Conservation (phyloP, 2,888 invertebrate genomes). For the Drosophila buzzatii region DNA sequence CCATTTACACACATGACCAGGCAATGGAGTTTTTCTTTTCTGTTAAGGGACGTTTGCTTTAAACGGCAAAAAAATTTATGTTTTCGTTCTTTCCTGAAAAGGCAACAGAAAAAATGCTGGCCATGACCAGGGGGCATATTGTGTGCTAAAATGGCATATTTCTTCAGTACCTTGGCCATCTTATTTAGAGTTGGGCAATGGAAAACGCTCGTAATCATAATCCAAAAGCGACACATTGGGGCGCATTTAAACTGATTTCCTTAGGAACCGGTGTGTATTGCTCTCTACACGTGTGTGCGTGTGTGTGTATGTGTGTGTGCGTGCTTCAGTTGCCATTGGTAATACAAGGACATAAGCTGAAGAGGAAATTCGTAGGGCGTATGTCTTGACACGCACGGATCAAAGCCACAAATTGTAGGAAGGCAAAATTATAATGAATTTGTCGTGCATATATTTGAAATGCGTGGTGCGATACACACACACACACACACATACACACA, state of each 20-base stretch:
- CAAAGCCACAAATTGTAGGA: constrained; percentile 47
- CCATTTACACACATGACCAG: constrained; percentile 68
- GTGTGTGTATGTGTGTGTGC: constrained; percentile 24
- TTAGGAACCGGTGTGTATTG: constrained; percentile 37
- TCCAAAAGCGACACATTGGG: constrained; percentile 76
- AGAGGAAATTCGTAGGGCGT: constrained; percentile 61
- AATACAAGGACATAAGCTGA: constrained; percentile 14
- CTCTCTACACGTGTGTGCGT: not conserved
- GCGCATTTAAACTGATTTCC: constrained; percentile 78
- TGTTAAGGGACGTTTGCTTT: constrained; percentile 36
- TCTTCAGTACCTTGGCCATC: constrained; percentile 32
- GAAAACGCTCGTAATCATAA: constrained; percentile 69
- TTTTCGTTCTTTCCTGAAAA: constrained; percentile 8
- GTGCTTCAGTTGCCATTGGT: constrained; percentile 35
- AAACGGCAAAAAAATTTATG: constrained; percentile 23
- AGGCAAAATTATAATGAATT: constrained; percentile 75
- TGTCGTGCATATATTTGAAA: constrained; percentile 68
- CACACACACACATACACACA: constrained; percentile 11
- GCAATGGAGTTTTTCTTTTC: constrained; percentile 49
- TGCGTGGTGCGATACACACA: constrained; percentile 24
- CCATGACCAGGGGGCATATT: constrained; percentile 48
- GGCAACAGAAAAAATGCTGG: constrained; percentile 6
- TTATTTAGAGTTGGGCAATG: constrained; percentile 32
- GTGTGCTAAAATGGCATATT: constrained; percentile 51
- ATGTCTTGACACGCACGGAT: constrained; percentile 74